Evolutionary conservation across 2,797 vertebrate genomes (phyloP).

Genomic region (Sebastolobus alascanus): DNA sequence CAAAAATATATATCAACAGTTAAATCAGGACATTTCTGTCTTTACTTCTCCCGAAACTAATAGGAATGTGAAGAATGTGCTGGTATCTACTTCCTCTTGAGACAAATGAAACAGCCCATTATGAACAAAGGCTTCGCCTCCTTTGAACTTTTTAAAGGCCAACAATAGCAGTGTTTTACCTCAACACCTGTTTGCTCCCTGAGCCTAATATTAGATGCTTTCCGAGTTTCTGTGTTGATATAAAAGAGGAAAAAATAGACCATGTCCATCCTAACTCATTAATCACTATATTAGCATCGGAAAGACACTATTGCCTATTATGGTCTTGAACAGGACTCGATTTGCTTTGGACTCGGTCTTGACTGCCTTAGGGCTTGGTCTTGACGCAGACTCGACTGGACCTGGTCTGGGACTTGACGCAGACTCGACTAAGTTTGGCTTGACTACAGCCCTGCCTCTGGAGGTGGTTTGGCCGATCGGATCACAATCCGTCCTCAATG

Average conservation of each 20-base stretch:
- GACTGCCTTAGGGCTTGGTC: too few relatives aligned
- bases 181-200: constrained; percentile 62
- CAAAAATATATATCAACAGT: neutral
- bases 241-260: neutral
- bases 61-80: constrained; percentile 54
- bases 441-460: too few relatives aligned
- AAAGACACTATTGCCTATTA: too few relatives aligned
- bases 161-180: constrained; percentile 52
- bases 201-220: constrained; percentile 43
- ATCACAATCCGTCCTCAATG: too few relatives aligned
- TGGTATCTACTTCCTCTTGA: constrained; percentile 18
- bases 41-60: constrained; percentile 3
- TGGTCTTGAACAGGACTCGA: too few relatives aligned
- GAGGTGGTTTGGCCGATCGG: too few relatives aligned
- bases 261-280: too few relatives aligned
- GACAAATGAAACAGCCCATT: constrained; percentile 30
- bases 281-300: too few relatives aligned
- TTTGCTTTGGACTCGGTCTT: too few relatives aligned
- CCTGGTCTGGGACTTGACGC: too few relatives aligned
- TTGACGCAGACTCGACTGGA: too few relatives aligned
- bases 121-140: constrained; percentile 47
- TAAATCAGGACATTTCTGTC: neutral
- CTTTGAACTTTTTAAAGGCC: constrained; percentile 63
- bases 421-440: too few relatives aligned
- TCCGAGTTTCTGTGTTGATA: constrained; percentile 16